Percentiles rank a stretch among this genome's conserved stretches.
Evolutionary conservation across 2,113 vertebrate genomes (phyloP).

Genomic region (Elgaria multicarinata): DNA sequence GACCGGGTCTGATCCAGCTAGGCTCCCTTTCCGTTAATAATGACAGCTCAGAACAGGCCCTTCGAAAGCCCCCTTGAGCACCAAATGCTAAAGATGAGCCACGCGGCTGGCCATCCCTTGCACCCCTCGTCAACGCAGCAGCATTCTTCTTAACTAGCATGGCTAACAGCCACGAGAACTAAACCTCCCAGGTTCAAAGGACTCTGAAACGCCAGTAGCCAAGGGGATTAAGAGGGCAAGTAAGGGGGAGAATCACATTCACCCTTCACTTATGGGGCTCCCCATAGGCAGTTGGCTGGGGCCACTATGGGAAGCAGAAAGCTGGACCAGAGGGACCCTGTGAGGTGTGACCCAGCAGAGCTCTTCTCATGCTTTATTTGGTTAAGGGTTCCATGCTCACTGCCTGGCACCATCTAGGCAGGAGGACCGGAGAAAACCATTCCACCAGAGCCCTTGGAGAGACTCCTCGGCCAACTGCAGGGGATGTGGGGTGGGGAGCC

Average conservation of each 20-base stretch:
- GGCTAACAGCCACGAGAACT: not conserved
- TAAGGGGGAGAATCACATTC: not conserved
- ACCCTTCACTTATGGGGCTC: not conserved
- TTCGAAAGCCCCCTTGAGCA: too few species aligned
- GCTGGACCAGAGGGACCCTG: not conserved
- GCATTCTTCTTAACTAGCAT: not conserved
- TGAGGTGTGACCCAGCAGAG: not conserved
- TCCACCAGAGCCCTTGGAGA: not conserved
- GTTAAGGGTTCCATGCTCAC: too few species aligned
- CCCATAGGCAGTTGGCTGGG: not conserved
- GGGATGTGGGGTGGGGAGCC: too few species aligned
- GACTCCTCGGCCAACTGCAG: not conserved
- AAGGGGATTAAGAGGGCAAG: not conserved
- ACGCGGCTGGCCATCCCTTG: not conserved
- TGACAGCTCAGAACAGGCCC: not conserved
- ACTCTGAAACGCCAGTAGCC: not conserved
- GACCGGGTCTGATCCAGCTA: not conserved
- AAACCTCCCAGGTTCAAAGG: not conserved
- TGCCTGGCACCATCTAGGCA: too few species aligned
- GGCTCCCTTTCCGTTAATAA: too few species aligned
- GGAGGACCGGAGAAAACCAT: not conserved
- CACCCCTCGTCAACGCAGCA: too few species aligned
- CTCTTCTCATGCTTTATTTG: not conserved
- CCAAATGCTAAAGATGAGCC: not conserved
- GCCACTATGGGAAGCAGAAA: not conserved